Conservation (phyloP, 2,797 vertebrate species). For the Potorous gilbertii region DNA sequence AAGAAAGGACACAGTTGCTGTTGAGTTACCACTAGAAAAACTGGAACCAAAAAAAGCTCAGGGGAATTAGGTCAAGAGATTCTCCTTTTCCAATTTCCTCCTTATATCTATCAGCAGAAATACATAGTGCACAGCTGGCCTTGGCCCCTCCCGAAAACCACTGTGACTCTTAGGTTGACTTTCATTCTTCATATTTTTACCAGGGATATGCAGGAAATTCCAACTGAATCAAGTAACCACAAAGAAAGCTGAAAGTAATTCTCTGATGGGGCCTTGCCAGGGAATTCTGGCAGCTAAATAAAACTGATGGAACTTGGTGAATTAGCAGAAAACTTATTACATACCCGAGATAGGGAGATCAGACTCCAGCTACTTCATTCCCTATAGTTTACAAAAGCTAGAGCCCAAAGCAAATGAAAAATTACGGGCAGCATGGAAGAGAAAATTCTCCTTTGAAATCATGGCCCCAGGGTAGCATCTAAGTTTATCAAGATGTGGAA, state of each 20-base stretch:
- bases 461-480: constrained; percentile 38
- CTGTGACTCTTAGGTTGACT: background rate
- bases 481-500: constrained; percentile 58
- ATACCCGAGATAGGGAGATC: constrained; percentile 17
- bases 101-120: background rate
- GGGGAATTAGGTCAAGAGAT: background rate
- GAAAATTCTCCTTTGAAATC: constrained; percentile 55
- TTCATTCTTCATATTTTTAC: background rate
- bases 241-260: constrained; percentile 58
- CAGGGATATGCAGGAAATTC: constrained; percentile 54
- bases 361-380: background rate
- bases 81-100: background rate
- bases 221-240: constrained; percentile 36
- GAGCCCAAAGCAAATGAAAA: constrained; percentile 34
- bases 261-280: constrained; percentile 37
- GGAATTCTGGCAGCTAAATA: constrained; percentile 42
- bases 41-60: background rate
- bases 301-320: constrained; percentile 28
- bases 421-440: constrained; percentile 38
- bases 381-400: background rate
- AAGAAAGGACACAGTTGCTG: background rate
- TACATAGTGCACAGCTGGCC: background rate
- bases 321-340: constrained; percentile 52
- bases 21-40: background rate
- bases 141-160: background rate